Percentiles rank a stretch among this genome's conserved stretches.
Conservation (phyloP, 2,888 invertebrate species). For the Microctonus brassicae region DNA sequence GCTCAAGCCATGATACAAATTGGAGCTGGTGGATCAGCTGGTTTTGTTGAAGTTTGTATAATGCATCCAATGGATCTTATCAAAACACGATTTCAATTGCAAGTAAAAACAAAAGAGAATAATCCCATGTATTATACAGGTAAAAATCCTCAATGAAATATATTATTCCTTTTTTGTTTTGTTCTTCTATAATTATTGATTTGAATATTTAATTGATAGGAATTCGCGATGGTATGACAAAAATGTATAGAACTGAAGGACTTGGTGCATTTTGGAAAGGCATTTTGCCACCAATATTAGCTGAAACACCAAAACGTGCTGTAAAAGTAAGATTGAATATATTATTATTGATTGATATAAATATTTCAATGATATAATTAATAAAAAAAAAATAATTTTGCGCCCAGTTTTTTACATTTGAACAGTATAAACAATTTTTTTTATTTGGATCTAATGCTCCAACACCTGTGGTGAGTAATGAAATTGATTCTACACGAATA, state of each 20-base stretch:
- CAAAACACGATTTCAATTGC: constrained; percentile 90
- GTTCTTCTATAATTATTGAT: too few species aligned
- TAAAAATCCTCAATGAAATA: constrained; percentile 31
- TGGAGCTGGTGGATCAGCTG: constrained; percentile 90
- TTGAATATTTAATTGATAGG: constrained; percentile 73
- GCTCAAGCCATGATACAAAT: constrained; percentile 86
- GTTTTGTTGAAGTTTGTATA: constrained; percentile 93
- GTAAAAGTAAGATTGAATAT: constrained; percentile 75
- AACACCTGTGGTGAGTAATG: constrained; percentile 79
- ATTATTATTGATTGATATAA: constrained; percentile 20
- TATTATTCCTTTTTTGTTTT: not conserved
- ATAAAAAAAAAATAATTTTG: not conserved
- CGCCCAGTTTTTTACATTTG: constrained; percentile 87
- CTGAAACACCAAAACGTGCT: constrained; percentile 95
- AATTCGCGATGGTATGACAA: constrained; percentile 87
- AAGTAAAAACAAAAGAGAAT: constrained; percentile 69
- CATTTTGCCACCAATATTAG: constrained; percentile 91
- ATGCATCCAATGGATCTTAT: constrained; percentile 97
- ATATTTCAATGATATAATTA: not conserved
- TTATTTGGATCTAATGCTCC: constrained; percentile 82
- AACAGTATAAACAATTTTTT: constrained; percentile 90
- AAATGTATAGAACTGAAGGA: constrained; percentile 91
- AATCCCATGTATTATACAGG: constrained; percentile 68
- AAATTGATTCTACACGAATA: constrained; percentile 7
- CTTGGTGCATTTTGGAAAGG: constrained; percentile 92